Conservation (phyloP, 2,797 vertebrate species). For the Leuciscus waleckii region DNA sequence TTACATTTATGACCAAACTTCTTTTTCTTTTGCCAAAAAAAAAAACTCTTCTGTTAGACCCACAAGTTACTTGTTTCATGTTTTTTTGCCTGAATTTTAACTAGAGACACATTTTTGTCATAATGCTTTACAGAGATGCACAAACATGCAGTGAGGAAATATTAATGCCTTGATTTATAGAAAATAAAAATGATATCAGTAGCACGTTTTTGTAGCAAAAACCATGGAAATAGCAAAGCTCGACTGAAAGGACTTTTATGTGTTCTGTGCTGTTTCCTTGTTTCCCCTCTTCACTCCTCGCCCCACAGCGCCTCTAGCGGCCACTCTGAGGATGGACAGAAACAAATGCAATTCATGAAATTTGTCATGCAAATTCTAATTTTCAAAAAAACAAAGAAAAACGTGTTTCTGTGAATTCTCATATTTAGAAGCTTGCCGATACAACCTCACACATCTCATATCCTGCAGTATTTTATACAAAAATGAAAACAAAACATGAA, state of each 20-base stretch:
- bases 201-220: background rate
- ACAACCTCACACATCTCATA: too few species aligned
- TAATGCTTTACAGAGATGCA: background rate
- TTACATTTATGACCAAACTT: constrained; percentile 9
- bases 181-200: background rate
- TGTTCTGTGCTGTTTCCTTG: background rate
- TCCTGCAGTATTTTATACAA: background rate
- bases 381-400: background rate
- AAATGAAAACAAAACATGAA: background rate
- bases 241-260: constrained; percentile 36
- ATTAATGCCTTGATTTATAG: background rate
- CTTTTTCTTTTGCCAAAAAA: background rate
- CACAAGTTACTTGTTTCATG: background rate
- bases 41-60: background rate
- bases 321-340: background rate
- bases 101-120: background rate
- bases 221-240: background rate
- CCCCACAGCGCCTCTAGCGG: constrained; percentile 12
- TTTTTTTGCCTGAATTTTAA: too few species aligned
- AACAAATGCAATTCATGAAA: constrained; percentile 5
- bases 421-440: background rate
- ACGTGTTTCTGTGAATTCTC: background rate
- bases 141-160: background rate
- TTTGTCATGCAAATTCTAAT: constrained; percentile 24
- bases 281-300: background rate